Base-by-base conservation (phyloP, 2,888 invertebrate species). In the Hypselothyrea guttata region DNA sequence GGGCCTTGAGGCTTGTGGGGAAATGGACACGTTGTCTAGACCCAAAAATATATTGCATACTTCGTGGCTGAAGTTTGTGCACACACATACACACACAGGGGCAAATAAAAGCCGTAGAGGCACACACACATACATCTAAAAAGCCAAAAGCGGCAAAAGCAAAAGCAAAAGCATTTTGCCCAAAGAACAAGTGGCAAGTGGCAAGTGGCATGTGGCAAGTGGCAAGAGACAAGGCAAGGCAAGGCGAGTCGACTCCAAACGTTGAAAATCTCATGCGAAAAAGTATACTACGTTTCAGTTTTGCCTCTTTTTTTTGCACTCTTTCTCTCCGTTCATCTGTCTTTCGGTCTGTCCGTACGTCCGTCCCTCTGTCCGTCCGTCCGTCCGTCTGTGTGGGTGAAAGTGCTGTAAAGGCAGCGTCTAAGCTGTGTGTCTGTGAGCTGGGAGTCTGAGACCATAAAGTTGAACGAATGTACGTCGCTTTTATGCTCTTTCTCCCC, bases 21-120 rank as follows among this genome's bases (percentile, higher is more conserved):
- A 62, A 71, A 70, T 71, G 54, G 62, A 22, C 22, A 69, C 65
- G 65, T 52, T 59, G 65, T 70, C 75, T 68, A 75, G 75, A 75
- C 69, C 83, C 83, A 75, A 83, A 83, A 83, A 84, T 84, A 81
- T 81, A 84, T 81, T 77, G 75, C 81, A 81, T 71, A 73, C 79
- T 77, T 77, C 66, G 73, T 64, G 65, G 64, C 63, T 83, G 79
- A 78, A 78, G 78, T 78, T 78, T 57, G 52, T 64, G 53, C 58
- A 58, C 66, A 60, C 73, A 62, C 49, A 60, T 51, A 60, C 37
- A 62, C 34, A 53, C 31, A 58, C 27, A 55, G 11, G 52, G 18
- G 15, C 16, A 37, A 28, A 34, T 15, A 15, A n/a, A n/a, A n/a
- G n/a, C n/a, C n/a, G n/a, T n/a, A n/a, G n/a, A n/a, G n/a, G n/a